Conservation (phyloP, 2,797 vertebrate genomes). For the Ispidina lecontei region DNA sequence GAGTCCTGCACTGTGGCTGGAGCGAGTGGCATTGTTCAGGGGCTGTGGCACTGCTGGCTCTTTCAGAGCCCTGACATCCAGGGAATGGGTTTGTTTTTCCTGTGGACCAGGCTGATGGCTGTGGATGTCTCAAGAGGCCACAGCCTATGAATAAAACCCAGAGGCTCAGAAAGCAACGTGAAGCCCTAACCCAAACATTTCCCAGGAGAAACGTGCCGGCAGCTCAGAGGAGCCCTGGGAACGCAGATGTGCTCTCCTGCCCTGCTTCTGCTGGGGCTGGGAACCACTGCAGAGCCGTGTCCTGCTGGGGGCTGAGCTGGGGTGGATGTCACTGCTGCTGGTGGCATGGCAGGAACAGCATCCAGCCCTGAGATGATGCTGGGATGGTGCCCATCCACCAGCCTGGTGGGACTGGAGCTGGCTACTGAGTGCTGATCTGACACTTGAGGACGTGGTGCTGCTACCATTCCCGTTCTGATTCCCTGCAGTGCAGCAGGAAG, state of each 20-base stretch:
- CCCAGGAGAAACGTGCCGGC: slow-evolving; percentile 32
- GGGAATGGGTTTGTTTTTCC: slow-evolving; percentile 19
- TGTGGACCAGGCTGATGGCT: neutral
- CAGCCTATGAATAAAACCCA: slow-evolving; percentile 23
- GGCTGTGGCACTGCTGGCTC: neutral
- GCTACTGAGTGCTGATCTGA: fast-evolving
- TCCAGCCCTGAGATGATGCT: neutral
- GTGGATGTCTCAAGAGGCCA: slow-evolving; percentile 72
- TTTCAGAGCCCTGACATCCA: neutral
- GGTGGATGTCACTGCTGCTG: neutral
- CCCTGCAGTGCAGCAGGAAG: neutral
- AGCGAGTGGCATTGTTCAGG: fast-evolving
- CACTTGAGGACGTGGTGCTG: neutral
- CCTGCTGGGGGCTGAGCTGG: fast-evolving
- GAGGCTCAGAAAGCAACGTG: neutral
- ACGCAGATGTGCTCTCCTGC: slow-evolving; percentile 66
- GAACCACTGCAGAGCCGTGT: neutral
- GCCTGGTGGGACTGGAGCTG: neutral
- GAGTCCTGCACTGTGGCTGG: neutral
- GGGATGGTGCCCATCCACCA: neutral
- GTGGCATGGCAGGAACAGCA: neutral
- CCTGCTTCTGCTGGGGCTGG: slow-evolving; percentile 26
- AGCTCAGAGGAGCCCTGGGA: slow-evolving; percentile 34
- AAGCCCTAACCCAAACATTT: slow-evolving; percentile 42
- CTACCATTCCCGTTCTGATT: fast-evolving